These are phyloP conservation scores for Turritopsis rubra DNA, from an alignment of 30 jellyfish, hydroid and myxozoan species.

Conservation along the genomic window DNA sequence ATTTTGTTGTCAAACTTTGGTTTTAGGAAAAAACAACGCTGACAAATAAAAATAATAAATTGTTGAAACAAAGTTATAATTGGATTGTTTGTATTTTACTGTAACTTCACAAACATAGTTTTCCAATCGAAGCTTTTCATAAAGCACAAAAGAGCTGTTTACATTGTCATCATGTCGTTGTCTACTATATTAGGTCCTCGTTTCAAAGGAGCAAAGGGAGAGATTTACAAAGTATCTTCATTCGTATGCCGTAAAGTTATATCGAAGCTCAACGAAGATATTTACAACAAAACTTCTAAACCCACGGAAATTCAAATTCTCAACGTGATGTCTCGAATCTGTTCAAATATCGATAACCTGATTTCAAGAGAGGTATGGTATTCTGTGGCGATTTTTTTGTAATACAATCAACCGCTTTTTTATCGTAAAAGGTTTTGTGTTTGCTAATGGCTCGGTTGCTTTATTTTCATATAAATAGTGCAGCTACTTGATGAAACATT, in stretches of 20 bases:
- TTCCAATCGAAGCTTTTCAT: too few species aligned
- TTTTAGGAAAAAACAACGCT: neutral
- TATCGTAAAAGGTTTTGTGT: neutral
- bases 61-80: too few species aligned
- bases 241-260: neutral
- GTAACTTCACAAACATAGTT: too few species aligned
- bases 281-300: neutral
- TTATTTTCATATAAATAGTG: neutral
- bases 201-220: neutral
- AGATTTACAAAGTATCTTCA: neutral
- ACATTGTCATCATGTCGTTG: too few species aligned
- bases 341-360: neutral
- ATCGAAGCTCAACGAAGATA: neutral
- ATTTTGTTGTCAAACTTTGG: neutral
- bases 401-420: too few species aligned
- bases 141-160: too few species aligned
- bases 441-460: too few species aligned
- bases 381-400: too few species aligned
- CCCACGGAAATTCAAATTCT: neutral
- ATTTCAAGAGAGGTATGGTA: neutral
- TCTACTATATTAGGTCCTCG: neutral
- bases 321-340: neutral
- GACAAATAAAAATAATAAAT: too few species aligned
- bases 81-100: too few species aligned
- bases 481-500: neutral